Conservation (phyloP, 2,888 invertebrate genomes). For the Tuberolachnus salignus region DNA sequence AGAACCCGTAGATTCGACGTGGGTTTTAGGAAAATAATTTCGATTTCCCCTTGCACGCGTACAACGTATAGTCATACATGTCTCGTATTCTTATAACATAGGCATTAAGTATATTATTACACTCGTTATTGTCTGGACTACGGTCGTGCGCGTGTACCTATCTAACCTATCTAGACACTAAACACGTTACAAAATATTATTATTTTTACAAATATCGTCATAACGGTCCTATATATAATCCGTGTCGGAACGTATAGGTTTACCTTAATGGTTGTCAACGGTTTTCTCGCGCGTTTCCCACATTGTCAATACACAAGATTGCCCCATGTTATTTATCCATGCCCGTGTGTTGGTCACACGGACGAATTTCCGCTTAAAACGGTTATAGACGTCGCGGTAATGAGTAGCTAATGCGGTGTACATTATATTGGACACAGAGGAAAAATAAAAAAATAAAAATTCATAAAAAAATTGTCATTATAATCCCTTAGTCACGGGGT, state of each 20-base stretch:
- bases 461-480: not conserved
- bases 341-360: not conserved
- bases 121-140: not conserved
- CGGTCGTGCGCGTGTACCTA: no score
- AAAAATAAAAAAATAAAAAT: no score
- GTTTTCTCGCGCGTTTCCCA: constrained; percentile 24
- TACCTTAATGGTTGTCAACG: constrained; percentile 33
- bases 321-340: not conserved
- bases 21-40: constrained; percentile 20
- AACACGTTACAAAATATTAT: constrained; percentile 14
- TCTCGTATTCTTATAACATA: not conserved
- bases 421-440: no score
- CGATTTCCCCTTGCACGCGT: not conserved
- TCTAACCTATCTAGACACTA: no score
- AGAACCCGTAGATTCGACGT: not conserved
- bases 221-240: constrained; percentile 6
- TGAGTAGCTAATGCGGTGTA: not conserved
- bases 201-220: not conserved
- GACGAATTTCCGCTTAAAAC: not conserved
- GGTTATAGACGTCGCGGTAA: not conserved
- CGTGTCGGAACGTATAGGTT: constrained; percentile 5
- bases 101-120: not conserved
- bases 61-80: no score
- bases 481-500: not conserved
- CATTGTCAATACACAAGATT: constrained; percentile 1